phyloP scores from a whole-genome alignment of 1,140 invertebrate genomes.

The Druon quercuslanigerum region DNA sequence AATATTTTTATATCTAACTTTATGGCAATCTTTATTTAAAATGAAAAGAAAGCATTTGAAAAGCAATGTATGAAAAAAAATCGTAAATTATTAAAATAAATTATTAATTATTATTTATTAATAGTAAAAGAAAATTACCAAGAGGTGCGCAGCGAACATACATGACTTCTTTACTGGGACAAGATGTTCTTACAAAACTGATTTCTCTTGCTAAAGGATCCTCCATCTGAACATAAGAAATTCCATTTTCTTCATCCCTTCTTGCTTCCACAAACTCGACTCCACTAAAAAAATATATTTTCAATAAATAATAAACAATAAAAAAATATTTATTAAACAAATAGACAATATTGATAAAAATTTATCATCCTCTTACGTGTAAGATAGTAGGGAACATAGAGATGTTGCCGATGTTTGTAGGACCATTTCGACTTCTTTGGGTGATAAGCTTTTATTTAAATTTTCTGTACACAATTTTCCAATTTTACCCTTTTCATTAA shows the following conservation, averaged over 20 bases:
- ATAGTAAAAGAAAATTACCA: conserved; percentile 75
- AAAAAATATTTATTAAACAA: too few species aligned
- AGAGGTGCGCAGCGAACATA: conserved; percentile 86
- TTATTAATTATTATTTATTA: conserved; percentile 32
- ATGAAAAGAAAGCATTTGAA: too few species aligned
- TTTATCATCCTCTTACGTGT: conserved; percentile 77
- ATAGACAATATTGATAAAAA: not conserved
- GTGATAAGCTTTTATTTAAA: conserved; percentile 77
- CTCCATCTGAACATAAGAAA: conserved; percentile 86
- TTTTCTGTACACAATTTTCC: conserved; percentile 89
- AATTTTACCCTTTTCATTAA: conserved; percentile 86
- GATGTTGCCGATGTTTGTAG: conserved; percentile 84
- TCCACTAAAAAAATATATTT: conserved; percentile 65
- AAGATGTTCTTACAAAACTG: conserved; percentile 85
- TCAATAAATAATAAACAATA: not conserved
- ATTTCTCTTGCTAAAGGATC: conserved; percentile 87
- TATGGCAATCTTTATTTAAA: too few species aligned
- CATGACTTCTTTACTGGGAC: conserved; percentile 86
- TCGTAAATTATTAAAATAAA: too few species aligned
- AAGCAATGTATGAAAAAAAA: too few species aligned
- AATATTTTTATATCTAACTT: too few species aligned
- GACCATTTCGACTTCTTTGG: conserved; percentile 75
- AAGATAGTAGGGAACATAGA: conserved; percentile 84
- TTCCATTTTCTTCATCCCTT: conserved; percentile 74
- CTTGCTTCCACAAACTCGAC: conserved; percentile 77